Evolutionary conservation across 2,797 vertebrate species (phyloP).

Genomic region (Argya squamiceps): DNA sequence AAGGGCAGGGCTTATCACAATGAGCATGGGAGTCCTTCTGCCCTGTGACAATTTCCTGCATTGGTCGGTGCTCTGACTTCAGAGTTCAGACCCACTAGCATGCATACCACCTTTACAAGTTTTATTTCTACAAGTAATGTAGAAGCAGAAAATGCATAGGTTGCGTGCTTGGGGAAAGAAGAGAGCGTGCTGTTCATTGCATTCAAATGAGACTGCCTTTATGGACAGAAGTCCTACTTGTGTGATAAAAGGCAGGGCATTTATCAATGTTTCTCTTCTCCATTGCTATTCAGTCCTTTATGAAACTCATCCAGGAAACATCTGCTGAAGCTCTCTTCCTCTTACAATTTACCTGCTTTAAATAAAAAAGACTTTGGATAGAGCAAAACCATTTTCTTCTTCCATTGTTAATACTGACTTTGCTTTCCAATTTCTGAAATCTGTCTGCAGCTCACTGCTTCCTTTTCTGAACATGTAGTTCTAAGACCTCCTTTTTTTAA

Average conservation of each 20-base stretch:
- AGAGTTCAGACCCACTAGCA: slow-evolving; percentile 47
- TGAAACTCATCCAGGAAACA: slow-evolving; percentile 67
- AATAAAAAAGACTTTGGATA: slow-evolving; percentile 47
- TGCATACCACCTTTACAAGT: slow-evolving; percentile 44
- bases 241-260: slow-evolving; percentile 59
- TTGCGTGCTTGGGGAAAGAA: slow-evolving; percentile 48
- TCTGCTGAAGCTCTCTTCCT: slow-evolving; percentile 51
- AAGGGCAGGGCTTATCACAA: background rate
- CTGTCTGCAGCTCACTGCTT: slow-evolving; percentile 31
- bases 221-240: slow-evolving; percentile 70
- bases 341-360: slow-evolving; percentile 8
- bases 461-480: slow-evolving; percentile 63
- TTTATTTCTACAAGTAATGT: slow-evolving; percentile 70
- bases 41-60: background rate
- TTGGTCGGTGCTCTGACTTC: slow-evolving; percentile 7
- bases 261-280: slow-evolving; percentile 70
- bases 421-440: slow-evolving; percentile 42
- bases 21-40: slow-evolving; percentile 8
- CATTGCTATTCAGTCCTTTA: slow-evolving; percentile 72
- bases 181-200: slow-evolving; percentile 47
- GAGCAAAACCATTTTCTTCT: slow-evolving; percentile 54
- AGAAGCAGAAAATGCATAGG: slow-evolving; percentile 54
- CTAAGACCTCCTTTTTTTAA: slow-evolving; percentile 58
- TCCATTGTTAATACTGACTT: slow-evolving; percentile 56
- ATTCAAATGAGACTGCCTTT: slow-evolving; percentile 74